Percentiles rank a stretch among this genome's conserved stretches.
Conservation (phyloP, 2,113 vertebrate genomes). For the Picathartes gymnocephalus region DNA sequence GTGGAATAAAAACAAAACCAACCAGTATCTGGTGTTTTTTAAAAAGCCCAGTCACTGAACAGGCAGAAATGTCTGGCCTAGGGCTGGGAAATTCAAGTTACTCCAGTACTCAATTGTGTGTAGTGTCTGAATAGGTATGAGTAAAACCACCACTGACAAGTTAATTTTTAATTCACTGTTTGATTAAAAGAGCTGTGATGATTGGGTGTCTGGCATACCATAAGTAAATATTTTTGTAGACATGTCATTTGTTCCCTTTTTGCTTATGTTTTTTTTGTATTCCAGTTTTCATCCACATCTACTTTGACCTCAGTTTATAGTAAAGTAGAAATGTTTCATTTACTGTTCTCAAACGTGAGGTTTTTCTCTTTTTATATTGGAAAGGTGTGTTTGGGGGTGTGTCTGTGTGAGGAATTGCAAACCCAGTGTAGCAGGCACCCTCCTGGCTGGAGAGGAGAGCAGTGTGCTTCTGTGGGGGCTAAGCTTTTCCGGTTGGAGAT, state of each 20-base stretch:
- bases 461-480: not conserved
- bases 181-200: not conserved
- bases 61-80: not conserved
- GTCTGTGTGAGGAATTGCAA: not conserved
- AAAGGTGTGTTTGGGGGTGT: not conserved
- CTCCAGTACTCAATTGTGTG: not conserved
- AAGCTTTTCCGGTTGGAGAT: not conserved
- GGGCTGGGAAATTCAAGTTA: not conserved
- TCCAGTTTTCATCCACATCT: not conserved
- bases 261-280: not conserved
- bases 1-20: not conserved
- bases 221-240: constrained; percentile 10
- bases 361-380: not conserved
- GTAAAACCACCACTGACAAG: not conserved
- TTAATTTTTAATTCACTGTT: constrained; percentile 6
- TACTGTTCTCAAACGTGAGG: not conserved
- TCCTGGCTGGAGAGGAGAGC: not conserved
- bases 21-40: not conserved
- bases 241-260: not conserved
- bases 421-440: not conserved
- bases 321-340: not conserved
- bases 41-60: not conserved
- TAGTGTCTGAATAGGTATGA: not conserved
- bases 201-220: not conserved
- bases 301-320: not conserved